These are phyloP conservation scores for Sapayoa aenigma DNA, from an alignment of 2,113 vertebrate genomes.

Conservation along the genomic window DNA sequence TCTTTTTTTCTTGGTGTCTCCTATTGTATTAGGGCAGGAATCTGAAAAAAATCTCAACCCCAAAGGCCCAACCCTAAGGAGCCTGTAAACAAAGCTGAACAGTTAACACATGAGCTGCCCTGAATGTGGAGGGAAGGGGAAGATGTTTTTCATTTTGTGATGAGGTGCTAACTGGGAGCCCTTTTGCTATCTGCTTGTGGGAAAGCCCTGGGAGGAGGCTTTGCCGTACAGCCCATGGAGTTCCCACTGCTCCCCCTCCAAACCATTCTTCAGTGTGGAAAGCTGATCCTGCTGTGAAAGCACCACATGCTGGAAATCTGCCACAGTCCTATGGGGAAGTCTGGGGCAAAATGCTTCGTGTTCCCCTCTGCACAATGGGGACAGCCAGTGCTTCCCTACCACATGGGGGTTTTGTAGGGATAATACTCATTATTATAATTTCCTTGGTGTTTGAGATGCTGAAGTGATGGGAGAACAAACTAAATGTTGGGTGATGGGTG, in stretches of 20 bases:
- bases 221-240: background rate
- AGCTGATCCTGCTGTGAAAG: constrained; percentile 37
- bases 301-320: background rate
- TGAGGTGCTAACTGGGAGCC: constrained; percentile 18
- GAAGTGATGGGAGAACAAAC: background rate
- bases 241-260: constrained; percentile 6
- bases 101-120: background rate
- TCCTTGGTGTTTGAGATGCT: background rate
- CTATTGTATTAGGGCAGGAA: background rate
- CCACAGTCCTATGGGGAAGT: background rate
- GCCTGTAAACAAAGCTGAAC: background rate
- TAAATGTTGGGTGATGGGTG: background rate
- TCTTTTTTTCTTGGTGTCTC: background rate
- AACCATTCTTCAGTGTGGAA: background rate
- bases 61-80: background rate
- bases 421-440: background rate
- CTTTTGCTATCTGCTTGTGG: constrained; percentile 16
- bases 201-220: constrained; percentile 12
- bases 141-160: constrained; percentile 17
- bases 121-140: background rate
- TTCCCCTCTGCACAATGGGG: background rate
- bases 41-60: background rate
- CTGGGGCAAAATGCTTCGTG: background rate
- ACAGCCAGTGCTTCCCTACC: background rate
- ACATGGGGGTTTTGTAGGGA: too few species aligned